These are phyloP conservation scores for Dreissena rostriformis DNA, from an alignment of 1,140 invertebrate genomes.

Conservation along the genomic window DNA sequence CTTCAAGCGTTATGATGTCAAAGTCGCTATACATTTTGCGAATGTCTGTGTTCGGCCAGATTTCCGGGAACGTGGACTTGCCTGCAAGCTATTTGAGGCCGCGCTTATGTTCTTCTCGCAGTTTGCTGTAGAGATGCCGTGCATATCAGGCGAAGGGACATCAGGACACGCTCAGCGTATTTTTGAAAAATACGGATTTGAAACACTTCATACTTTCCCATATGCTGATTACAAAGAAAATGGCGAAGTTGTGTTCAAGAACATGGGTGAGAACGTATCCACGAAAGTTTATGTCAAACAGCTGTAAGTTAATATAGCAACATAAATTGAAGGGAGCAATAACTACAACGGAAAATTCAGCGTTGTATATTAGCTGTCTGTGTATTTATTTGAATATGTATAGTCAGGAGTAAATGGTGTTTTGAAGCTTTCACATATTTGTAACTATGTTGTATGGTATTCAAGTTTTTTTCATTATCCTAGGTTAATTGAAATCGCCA, in stretches of 20 bases:
- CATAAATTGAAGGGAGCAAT: no score
- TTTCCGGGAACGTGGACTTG: slow-evolving; percentile 14
- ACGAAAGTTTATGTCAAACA: slow-evolving; percentile 33
- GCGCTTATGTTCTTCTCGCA: slow-evolving; percentile 19
- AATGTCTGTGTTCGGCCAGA: slow-evolving; percentile 6
- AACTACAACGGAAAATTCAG: no score
- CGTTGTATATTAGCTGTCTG: no score
- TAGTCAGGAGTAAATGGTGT: no score
- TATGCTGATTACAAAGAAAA: slow-evolving; percentile 50
- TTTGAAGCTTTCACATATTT: no score
- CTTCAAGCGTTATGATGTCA: slow-evolving; percentile 8
- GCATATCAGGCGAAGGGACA: slow-evolving; percentile 33
- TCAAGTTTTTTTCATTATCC: no score
- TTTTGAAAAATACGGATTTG: slow-evolving; percentile 43
- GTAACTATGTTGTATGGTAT: no score
- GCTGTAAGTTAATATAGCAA: no score
- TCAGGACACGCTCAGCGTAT: slow-evolving; percentile 37
- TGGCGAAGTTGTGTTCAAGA: slow-evolving; percentile 43
- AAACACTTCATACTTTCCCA: not conserved
- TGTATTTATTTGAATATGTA: no score
- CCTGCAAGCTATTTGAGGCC: slow-evolving; percentile 12
- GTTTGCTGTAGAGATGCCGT: slow-evolving; percentile 3
- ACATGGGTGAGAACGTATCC: slow-evolving; percentile 30
- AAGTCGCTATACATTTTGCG: not conserved
- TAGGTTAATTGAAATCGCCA: no score